Conservation (phyloP, 2,888 invertebrate genomes). For the Himalopsyche japonica region DNA sequence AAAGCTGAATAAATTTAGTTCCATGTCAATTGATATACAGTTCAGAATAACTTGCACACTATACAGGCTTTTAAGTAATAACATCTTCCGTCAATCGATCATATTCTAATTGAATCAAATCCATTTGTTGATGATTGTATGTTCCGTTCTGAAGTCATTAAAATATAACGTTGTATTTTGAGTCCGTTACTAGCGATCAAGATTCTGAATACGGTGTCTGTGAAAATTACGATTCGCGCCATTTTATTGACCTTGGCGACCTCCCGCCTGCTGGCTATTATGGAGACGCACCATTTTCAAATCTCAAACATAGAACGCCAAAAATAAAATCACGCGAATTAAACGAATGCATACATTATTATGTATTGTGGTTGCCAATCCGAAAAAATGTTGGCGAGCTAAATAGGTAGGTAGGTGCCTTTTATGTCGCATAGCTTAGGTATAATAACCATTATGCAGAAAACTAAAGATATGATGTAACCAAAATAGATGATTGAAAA, state of each 20-base stretch:
- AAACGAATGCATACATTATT: slow-evolving; percentile 7
- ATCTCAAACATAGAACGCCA: slow-evolving; percentile 17
- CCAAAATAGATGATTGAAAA: too few relatives aligned
- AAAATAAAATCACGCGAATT: slow-evolving; percentile 5
- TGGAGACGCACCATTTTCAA: slow-evolving; percentile 22
- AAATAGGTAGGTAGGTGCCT: neutral
- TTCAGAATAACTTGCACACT: too few relatives aligned
- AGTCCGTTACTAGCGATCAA: neutral
- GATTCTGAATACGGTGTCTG: neutral
- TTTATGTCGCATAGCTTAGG: neutral
- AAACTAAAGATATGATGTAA: too few relatives aligned
- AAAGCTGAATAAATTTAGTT: too few relatives aligned
- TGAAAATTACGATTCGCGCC: neutral
- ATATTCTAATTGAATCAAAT: too few relatives aligned
- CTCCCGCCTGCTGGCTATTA: slow-evolving; percentile 2
- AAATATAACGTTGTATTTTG: neutral
- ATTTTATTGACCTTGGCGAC: slow-evolving; percentile 14
- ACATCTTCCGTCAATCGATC: too few relatives aligned
- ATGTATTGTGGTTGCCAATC: slow-evolving; percentile 4
- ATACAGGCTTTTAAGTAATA: too few relatives aligned
- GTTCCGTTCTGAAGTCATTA: neutral
- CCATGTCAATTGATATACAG: too few relatives aligned
- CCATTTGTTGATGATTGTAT: neutral
- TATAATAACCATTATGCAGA: too few relatives aligned
- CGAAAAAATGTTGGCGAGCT: neutral